Evolutionary conservation across 23 tunicate species (phyloP).

Genomic region (Ascidia mentula): DNA sequence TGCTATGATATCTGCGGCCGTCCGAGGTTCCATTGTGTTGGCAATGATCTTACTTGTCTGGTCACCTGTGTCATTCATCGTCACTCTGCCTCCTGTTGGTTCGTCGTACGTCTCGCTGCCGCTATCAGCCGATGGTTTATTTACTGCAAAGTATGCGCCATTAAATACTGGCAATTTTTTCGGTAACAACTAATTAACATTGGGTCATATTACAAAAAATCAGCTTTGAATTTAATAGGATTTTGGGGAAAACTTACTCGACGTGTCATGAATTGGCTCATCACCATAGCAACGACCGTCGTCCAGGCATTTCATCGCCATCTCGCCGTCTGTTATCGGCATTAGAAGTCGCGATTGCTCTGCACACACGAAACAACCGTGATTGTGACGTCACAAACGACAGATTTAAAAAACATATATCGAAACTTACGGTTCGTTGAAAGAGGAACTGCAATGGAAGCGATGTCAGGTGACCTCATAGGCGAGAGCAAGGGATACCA

Average conservation of each 20-base stretch:
- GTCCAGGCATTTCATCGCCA: conserved; percentile 14
- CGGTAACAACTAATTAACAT: no score
- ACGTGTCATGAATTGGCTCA: background rate
- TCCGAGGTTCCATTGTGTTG: conserved; percentile 85
- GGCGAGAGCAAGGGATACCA: conserved; percentile 79
- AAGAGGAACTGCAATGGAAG: conserved; percentile 17
- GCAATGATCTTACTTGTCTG: conserved; percentile 73
- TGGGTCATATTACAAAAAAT: no score
- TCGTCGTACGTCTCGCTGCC: conserved; percentile 88
- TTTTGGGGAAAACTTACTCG: background rate
- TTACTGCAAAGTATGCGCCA: background rate
- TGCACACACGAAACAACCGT: background rate
- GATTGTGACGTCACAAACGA: background rate
- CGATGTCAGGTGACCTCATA: conserved; percentile 11
- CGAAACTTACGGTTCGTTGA: background rate
- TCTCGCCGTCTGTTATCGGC: conserved; percentile 44
- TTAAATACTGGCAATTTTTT: no score
- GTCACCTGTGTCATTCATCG: conserved; percentile 87
- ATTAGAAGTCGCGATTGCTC: conserved; percentile 49
- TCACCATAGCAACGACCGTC: conserved; percentile 15
- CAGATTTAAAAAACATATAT: background rate
- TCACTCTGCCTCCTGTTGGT: conserved; percentile 82
- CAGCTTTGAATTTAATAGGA: no score
- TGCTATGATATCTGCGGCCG: conserved; percentile 79
- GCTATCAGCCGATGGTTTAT: background rate